Percentiles rank a stretch among this genome's conserved stretches.
Evolutionary conservation across 2,888 invertebrate species (phyloP).

Genomic region (Melieria omissa): DNA sequence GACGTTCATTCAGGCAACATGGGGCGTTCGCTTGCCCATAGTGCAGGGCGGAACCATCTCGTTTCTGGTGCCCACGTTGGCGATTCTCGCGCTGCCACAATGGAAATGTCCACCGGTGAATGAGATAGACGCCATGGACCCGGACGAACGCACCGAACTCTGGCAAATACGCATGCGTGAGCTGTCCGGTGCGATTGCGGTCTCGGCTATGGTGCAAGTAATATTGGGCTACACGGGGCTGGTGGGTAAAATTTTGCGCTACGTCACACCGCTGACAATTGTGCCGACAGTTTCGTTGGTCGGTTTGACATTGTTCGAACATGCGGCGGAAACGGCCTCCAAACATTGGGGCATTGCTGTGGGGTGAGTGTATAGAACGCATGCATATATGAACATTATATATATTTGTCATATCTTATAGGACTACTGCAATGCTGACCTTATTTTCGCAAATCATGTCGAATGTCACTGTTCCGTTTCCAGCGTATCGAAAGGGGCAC

Average conservation of each 20-base stretch:
- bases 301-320: constrained; percentile 83
- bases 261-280: constrained; percentile 85
- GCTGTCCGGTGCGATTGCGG: constrained; percentile 84
- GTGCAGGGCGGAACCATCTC: constrained; percentile 85
- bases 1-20: constrained; percentile 78
- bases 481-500: constrained; percentile 70
- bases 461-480: constrained; percentile 73
- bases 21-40: constrained; percentile 80
- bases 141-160: constrained; percentile 70
- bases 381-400: not conserved
- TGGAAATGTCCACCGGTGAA: constrained; percentile 76
- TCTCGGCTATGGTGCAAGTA: constrained; percentile 81
- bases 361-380: constrained; percentile 69
- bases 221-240: constrained; percentile 79
- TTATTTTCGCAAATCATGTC: constrained; percentile 83
- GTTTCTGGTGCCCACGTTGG: constrained; percentile 81
- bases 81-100: constrained; percentile 76
- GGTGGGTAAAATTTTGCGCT: constrained; percentile 78
- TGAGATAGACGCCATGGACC: constrained; percentile 70
- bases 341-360: constrained; percentile 86
- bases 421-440: constrained; percentile 78
- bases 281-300: constrained; percentile 86
- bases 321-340: constrained; percentile 83
- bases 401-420: constrained; percentile 63
- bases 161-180: constrained; percentile 84